Evolutionary conservation across 2,888 invertebrate species (phyloP), one percentile per base, ranked within the genome.

Genomic region (Harmothoe impar): DNA sequence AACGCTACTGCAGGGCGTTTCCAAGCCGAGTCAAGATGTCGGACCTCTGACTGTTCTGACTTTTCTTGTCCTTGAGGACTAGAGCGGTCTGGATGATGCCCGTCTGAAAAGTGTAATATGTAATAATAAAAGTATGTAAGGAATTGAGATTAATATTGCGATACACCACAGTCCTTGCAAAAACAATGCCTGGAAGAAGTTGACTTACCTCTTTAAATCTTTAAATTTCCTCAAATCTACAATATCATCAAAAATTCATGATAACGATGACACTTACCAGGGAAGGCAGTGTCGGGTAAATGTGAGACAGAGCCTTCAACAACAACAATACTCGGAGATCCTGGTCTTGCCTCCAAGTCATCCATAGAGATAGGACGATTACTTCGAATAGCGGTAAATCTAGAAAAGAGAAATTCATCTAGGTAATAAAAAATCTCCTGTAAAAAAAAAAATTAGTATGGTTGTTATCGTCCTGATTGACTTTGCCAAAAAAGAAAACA

Each of bases 281-380:
- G 10, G 3, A 33, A n/a, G 10, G 88, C n/a, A n/a, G 5, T 88
- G 56, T 88, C 29, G 20, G 88, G 56, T 20, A 56, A 68, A 35
- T 52, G 56, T 52, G 35, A 31, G 17, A 68, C 90, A n/a, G 91
- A 91, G 5, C 90, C 88, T 33, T 54, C 89, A n/a, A 91, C 68
- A 17, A 90, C 86, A 12, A 91, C 90, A 23, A 91, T 90, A 51
- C 72, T 77, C 20, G 95, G 95, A 25, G 95, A 95, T 5, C 95
- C 95, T 25, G 95, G 94, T 23, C 95, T 91, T 7, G 94, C 94
- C 90, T 95, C 94, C 15, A 95, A 92, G 91, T 95, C 95, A 90
- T 93, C 93, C 78, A 95, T 92, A n/a, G 91, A 88, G 86, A 91
- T 89, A 15, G 91, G 91, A n/a, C 91, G 86, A n/a, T 89, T 89